Percentiles rank a stretch among this genome's conserved stretches.
These are phyloP conservation scores for Pteropus alecto DNA, from an alignment of 2,113 vertebrate species.

Conservation along the genomic window DNA sequence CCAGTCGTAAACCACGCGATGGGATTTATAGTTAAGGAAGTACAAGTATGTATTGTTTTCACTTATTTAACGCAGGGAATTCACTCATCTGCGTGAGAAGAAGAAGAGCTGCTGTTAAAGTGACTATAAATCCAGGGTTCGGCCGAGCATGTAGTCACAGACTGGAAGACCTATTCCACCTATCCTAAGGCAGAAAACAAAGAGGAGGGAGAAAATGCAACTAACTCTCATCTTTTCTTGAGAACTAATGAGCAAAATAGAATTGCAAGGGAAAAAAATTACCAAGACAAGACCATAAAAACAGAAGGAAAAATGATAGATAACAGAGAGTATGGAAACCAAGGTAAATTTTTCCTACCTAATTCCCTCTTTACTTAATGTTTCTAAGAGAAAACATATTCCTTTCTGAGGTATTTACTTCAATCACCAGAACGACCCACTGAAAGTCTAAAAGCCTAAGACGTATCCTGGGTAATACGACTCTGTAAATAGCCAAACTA, in stretches of 20 bases:
- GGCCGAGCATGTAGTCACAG: background rate
- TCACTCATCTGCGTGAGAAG: background rate
- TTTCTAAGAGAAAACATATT: background rate
- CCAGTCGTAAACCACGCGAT: background rate
- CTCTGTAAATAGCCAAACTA: background rate
- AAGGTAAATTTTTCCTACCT: background rate
- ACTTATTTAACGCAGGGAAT: background rate
- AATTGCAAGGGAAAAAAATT: conserved; percentile 27
- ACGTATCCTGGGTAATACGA: background rate
- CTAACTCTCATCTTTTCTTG: background rate
- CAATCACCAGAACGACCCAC: background rate
- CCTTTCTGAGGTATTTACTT: background rate
- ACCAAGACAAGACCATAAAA: background rate
- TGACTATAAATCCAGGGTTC: conserved; percentile 33
- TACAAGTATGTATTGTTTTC: background rate
- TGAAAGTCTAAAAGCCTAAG: conserved; percentile 11
- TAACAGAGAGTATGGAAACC: background rate
- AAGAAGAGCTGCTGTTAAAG: conserved; percentile 16
- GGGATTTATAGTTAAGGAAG: background rate
- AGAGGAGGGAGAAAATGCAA: conserved; percentile 25
- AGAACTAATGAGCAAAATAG: conserved; percentile 24
- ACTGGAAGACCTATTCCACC: background rate
- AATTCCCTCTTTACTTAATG: background rate
- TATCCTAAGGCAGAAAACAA: background rate
- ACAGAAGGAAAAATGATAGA: background rate